Base-by-base conservation (phyloP, 2,113 vertebrate species). In the Micronisus gabar region DNA sequence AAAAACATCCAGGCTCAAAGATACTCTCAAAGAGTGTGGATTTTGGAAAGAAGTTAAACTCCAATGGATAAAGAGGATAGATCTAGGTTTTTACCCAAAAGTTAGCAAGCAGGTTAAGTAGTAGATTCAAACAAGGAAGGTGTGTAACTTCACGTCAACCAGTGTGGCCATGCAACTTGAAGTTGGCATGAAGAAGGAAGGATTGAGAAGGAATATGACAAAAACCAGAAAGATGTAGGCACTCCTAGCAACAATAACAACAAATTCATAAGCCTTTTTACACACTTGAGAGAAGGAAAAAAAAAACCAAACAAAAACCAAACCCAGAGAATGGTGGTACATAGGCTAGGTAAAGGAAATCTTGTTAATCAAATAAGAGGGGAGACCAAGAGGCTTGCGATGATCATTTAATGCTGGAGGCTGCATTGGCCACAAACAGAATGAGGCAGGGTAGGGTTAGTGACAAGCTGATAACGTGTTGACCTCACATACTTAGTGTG, bases 391-490 rank as follows among this genome's bases (percentile, higher is more conserved):
- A 30, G 15, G 16, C n/a, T 76, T 73, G 36, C 25, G 15, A 53
- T 70, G 34, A 40, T 55, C 7, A 19, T 48, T 86, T 73, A 29
- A 11, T 38, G 62, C 59, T 38, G 32, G 82, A 79, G 61, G 38
- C 56, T 73, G 23, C 32, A 9, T 5, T 92, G 59, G 22, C 53
- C 32, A 7, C 17, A 34, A 26, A n/a, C 13, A 73, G 26, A 53
- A 26, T 27, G 45, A 71, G 58, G 32, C 76, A 38, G 11, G 56
- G 45, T 50, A 34, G 56, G 8, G 18, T 70, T 43, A 48, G 58
- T 63, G 50, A 38, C 0, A 5, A 67, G 67, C 25, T 74, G 80
- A 27, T 67, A 38, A 30, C 1, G 0, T 7, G 38, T 56, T 73
- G 20, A 38, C 48, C 27, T 82, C 40, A 13, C 0, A 0, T 25